A percentile compares a stretch with the other conserved stretches of the same genome.
phyloP scores from a whole-genome alignment of 2,113 vertebrate species.

The Macrotus californicus region DNA sequence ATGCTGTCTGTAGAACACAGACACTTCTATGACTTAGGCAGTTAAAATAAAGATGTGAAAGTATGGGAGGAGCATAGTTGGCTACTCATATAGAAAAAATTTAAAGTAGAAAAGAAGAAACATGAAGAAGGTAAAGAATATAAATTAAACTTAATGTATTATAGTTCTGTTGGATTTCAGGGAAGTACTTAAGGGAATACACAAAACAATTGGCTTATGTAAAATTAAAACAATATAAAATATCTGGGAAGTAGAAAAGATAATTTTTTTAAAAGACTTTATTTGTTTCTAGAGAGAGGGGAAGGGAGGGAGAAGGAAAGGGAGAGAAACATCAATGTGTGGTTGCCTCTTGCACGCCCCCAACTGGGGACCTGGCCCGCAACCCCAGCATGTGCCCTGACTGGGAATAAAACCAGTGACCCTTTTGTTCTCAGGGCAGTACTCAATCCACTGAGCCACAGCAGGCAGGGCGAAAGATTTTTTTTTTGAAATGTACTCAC shows the following conservation, averaged over 20 bases:
- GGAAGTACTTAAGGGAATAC: not conserved
- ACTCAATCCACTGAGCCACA: no score
- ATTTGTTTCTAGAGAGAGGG: no score
- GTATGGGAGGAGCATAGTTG: not conserved
- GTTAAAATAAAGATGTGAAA: not conserved
- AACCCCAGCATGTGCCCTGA: no score
- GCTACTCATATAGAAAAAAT: not conserved
- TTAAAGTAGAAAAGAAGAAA: not conserved
- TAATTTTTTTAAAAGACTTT: not conserved
- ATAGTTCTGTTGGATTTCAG: not conserved
- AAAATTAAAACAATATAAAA: conserved; percentile 29
- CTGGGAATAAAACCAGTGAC: no score
- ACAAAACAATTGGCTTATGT: not conserved
- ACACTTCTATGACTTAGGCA: not conserved
- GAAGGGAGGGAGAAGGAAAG: no score
- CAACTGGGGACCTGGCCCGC: no score
- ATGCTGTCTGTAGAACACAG: not conserved
- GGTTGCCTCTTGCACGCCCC: no score
- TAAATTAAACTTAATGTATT: not conserved
- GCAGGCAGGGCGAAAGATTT: no score
- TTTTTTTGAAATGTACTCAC: not conserved
- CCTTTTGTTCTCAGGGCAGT: no score
- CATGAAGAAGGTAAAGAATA: not conserved
- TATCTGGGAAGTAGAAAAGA: not conserved
- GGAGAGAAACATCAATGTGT: no score